phyloP scores from a whole-genome alignment of 2,888 invertebrate genomes.

The Caenorhabditis becei region DNA sequence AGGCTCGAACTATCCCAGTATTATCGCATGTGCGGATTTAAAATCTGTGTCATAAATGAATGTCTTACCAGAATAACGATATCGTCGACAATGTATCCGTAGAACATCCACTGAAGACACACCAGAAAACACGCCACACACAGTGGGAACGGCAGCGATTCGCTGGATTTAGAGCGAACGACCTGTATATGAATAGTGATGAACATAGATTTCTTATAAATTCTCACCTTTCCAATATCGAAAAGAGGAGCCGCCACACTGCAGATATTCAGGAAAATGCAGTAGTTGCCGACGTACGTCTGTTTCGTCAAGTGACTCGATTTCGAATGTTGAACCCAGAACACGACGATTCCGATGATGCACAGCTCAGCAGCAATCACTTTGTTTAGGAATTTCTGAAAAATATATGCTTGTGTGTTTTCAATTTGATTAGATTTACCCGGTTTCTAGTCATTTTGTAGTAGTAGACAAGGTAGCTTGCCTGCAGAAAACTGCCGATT shows the following conservation, averaged over 20 bases:
- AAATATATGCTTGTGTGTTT: background rate
- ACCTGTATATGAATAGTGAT: constrained; percentile 85
- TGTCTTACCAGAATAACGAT: constrained; percentile 87
- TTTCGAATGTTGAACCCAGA: constrained; percentile 24
- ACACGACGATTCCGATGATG: constrained; percentile 35
- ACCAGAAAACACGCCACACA: constrained; percentile 90
- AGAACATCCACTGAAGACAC: constrained; percentile 88
- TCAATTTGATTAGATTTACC: constrained; percentile 24
- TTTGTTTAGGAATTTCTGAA: constrained; percentile 54
- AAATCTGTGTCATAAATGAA: constrained; percentile 16
- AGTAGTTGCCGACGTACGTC: constrained; percentile 70
- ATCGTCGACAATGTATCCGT: constrained; percentile 89
- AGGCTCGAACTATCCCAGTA: background rate
- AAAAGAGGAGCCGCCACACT: constrained; percentile 76
- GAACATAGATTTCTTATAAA: background rate
- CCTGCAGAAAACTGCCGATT: constrained; percentile 88
- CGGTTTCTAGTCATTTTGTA: constrained; percentile 86
- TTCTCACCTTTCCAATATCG: constrained; percentile 66
- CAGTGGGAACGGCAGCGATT: constrained; percentile 91
- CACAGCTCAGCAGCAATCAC: constrained; percentile 41
- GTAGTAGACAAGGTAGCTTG: constrained; percentile 87
- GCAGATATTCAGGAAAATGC: constrained; percentile 78
- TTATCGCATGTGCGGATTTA: background rate
- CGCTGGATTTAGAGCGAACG: constrained; percentile 89
- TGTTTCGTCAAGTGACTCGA: constrained; percentile 21